Evolutionary conservation across 2,888 invertebrate genomes (phyloP).

Genomic region (Ptychoptera contaminata): DNA sequence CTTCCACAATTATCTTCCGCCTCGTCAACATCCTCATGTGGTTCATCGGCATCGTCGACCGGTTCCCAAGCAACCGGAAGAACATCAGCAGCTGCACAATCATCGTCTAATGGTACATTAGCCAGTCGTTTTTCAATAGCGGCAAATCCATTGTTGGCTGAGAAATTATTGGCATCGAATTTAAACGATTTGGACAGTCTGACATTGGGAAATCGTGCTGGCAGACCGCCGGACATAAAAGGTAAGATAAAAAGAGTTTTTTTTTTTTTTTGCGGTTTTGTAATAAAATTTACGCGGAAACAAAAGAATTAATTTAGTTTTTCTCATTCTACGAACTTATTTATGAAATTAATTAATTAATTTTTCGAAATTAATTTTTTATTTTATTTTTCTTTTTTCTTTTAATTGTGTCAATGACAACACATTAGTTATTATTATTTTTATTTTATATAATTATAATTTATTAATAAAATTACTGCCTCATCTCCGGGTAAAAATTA

Average conservation of each 20-base stretch:
- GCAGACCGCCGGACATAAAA: conserved; percentile 26
- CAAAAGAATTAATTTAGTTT: background rate
- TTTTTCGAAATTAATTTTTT: no score
- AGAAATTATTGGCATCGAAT: conserved; percentile 63
- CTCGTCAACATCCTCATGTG: conserved; percentile 1
- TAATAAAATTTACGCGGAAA: background rate
- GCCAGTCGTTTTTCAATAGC: conserved; percentile 62
- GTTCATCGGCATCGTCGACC: background rate
- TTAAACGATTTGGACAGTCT: conserved; percentile 18
- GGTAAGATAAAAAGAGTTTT: conserved; percentile 24
- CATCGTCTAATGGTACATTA: conserved; percentile 33
- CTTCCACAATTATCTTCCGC: background rate
- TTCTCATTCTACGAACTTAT: background rate
- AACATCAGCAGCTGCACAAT: conserved; percentile 30
- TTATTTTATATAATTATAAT: no score
- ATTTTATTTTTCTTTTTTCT: no score
- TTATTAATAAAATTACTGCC: no score
- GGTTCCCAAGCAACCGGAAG: conserved; percentile 21
- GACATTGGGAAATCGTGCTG: conserved; percentile 14
- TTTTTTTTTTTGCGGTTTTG: background rate
- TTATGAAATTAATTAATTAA: no score
- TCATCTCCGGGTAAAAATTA: no score
- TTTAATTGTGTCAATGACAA: no score
- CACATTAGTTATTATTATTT: no score
- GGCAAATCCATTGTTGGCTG: conserved; percentile 73